These are phyloP conservation scores for Drosophila elegans DNA, from an alignment of 1,140 invertebrate species.

Conservation along the genomic window DNA sequence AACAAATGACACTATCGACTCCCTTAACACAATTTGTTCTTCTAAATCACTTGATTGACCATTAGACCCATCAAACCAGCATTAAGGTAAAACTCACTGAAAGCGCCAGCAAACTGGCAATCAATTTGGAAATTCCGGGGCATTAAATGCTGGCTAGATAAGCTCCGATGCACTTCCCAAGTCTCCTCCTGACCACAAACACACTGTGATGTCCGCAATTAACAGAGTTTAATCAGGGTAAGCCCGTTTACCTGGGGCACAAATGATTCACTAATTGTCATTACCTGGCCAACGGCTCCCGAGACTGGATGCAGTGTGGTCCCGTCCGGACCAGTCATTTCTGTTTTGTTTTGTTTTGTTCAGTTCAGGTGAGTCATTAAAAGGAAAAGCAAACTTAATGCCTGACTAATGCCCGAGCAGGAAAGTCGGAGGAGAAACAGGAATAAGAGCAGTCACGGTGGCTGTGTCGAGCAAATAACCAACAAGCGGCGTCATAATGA, in stretches of 20 bases:
- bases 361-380: constrained; percentile 57
- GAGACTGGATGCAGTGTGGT: constrained; percentile 5
- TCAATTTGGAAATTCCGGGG: constrained; percentile 23
- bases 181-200: not conserved
- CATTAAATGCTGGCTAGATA: constrained; percentile 27
- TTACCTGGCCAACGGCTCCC: constrained; percentile 18
- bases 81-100: constrained; percentile 6
- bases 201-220: constrained; percentile 56
- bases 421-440: constrained; percentile 17
- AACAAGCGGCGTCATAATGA: constrained; percentile 44
- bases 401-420: constrained; percentile 33
- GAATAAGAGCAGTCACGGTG: constrained; percentile 47
- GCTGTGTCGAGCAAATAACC: constrained; percentile 39
- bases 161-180: constrained; percentile 7
- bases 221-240: constrained; percentile 67
- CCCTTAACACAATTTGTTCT: not conserved
- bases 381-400: constrained; percentile 71
- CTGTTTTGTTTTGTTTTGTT: not conserved
- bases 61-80: not conserved
- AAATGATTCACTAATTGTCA: constrained; percentile 68
- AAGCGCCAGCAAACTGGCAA: constrained; percentile 4
- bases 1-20: not conserved
- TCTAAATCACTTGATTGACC: constrained; percentile 1
- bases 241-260: constrained; percentile 55
- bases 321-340: not conserved